These are phyloP conservation scores for Blera fallax DNA, from an alignment of 2,888 invertebrate genomes.

Conservation along the genomic window DNA sequence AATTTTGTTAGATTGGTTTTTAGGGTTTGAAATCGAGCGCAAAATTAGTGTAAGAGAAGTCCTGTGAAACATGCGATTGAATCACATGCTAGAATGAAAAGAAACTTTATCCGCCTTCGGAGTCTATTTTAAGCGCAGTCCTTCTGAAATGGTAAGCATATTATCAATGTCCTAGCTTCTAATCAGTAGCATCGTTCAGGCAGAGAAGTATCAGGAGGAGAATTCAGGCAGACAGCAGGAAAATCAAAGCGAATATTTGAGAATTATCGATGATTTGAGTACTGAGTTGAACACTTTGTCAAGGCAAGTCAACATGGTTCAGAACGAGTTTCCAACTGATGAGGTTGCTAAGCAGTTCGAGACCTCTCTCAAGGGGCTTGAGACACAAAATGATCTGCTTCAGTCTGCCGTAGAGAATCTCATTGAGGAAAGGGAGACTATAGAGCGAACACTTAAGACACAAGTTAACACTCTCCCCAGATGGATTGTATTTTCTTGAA, in stretches of 20 bases:
- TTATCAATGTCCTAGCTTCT: not conserved
- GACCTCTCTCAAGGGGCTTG: constrained; percentile 74
- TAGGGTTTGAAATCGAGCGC: constrained; percentile 31
- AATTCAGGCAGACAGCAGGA: constrained; percentile 57
- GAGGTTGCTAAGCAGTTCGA: constrained; percentile 68
- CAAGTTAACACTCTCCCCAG: constrained; percentile 20
- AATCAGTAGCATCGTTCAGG: constrained; percentile 24
- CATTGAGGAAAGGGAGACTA: constrained; percentile 30
- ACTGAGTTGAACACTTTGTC: constrained; percentile 78
- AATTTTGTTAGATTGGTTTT: constrained; percentile 65
- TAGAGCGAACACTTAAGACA: constrained; percentile 31
- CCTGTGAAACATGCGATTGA: constrained; percentile 5
- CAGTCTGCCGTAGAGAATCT: constrained; percentile 74
- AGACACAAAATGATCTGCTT: constrained; percentile 76
- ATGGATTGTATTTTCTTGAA: not conserved
- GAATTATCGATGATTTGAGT: constrained; percentile 79
- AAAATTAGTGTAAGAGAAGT: constrained; percentile 4
- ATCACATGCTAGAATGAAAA: constrained; percentile 33
- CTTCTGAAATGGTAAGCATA: constrained; percentile 59
- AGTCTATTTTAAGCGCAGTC: constrained; percentile 32
- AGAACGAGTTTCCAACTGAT: constrained; percentile 74
- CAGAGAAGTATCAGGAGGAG: constrained; percentile 75
- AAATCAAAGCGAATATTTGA: constrained; percentile 78
- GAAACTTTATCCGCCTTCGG: constrained; percentile 1
- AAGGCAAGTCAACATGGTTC: constrained; percentile 77